Evolutionary conservation across 2,113 vertebrate genomes (phyloP).

Genomic region (Neoarius graeffei): DNA sequence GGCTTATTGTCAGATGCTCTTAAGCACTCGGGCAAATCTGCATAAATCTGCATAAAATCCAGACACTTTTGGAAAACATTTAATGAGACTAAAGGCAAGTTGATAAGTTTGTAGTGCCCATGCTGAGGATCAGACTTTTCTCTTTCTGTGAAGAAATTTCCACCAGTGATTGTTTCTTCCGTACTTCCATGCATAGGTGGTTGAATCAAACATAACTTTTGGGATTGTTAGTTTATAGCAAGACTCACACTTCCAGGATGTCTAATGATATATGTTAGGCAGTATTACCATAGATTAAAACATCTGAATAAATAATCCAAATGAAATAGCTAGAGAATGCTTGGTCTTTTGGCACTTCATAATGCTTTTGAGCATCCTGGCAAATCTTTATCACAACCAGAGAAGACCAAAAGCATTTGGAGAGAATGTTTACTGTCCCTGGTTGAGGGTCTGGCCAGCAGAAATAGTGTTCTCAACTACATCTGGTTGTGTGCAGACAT

Average conservation of each 20-base stretch:
- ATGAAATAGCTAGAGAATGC: not conserved
- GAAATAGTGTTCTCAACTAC: not conserved
- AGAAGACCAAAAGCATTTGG: not conserved
- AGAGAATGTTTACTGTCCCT: not conserved
- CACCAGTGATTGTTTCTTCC: not conserved
- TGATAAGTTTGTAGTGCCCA: conserved; percentile 3
- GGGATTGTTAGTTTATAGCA: not conserved
- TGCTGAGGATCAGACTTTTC: not conserved
- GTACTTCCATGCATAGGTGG: not conserved
- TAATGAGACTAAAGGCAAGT: not conserved
- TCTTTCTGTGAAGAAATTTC: not conserved
- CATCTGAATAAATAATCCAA: not conserved
- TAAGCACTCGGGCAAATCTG: not conserved
- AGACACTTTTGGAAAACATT: not conserved
- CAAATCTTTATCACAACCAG: not conserved
- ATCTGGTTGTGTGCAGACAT: conserved; percentile 27
- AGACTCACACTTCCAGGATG: not conserved
- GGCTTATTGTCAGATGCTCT: conserved; percentile 9
- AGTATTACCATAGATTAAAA: not conserved
- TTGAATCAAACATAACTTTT: not conserved
- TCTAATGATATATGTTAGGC: not conserved
- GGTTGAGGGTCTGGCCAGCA: not conserved
- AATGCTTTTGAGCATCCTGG: not conserved
- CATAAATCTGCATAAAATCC: conserved; percentile 12
- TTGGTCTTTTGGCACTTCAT: not conserved